Percentiles rank a stretch among this genome's conserved stretches.
Conservation (phyloP, 2,888 invertebrate species). For the Tineola bisselliella region DNA sequence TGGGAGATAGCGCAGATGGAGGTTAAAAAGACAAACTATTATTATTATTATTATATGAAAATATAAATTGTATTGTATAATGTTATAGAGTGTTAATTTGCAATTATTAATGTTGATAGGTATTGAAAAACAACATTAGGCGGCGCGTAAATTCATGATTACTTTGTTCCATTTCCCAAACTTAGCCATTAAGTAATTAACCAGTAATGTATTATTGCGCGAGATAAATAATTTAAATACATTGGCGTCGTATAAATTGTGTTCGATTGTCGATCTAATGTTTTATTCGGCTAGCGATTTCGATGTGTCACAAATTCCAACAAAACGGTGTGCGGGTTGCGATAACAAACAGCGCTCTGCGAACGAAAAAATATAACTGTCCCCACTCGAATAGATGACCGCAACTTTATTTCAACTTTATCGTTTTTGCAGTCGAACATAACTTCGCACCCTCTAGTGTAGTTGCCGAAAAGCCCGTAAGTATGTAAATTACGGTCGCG, state of each 20-base stretch:
- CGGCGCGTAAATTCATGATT: background rate
- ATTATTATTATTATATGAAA: background rate
- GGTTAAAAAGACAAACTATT: background rate
- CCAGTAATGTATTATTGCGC: background rate
- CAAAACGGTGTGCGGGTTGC: background rate
- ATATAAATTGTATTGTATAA: too few species aligned
- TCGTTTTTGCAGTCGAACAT: slow-evolving; percentile 22
- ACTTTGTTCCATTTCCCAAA: background rate
- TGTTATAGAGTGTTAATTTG: too few species aligned
- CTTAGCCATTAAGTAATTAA: background rate
- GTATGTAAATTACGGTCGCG: slow-evolving; percentile 69
- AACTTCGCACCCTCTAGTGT: slow-evolving; percentile 6
- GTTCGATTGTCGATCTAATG: background rate
- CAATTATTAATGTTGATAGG: background rate
- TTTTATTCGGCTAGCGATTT: background rate
- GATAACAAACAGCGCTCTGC: background rate
- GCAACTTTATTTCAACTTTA: slow-evolving; percentile 64
- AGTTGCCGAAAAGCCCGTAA: slow-evolving; percentile 29
- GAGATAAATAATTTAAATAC: background rate
- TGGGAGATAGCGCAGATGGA: background rate
- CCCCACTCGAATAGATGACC: slow-evolving; percentile 50
- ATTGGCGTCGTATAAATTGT: background rate
- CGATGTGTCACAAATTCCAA: background rate
- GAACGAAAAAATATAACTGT: background rate
- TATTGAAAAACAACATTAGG: background rate